Base-by-base conservation (phyloP, 1,140 invertebrate species). In the Microplitis demolitor region DNA sequence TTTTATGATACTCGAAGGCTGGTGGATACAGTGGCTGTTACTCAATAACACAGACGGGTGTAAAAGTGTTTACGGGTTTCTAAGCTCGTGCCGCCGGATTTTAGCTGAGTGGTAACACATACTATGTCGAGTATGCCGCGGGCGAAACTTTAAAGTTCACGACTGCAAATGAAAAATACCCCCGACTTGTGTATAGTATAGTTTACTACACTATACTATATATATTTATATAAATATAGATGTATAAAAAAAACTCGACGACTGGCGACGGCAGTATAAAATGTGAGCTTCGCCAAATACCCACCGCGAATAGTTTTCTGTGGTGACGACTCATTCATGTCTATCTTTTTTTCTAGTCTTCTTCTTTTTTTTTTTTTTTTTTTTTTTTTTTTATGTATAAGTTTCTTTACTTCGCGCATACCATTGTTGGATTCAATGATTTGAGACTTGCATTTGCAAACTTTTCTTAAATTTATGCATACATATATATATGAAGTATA, bases 281-380 rank as follows among this genome's bases (percentile, higher is more conserved):
- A 64, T 71, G 69, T 71, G 62, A 71, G 69, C 61, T 66, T 63
- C 16, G 51, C 50, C 61, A 58, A 71, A 58, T 70, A 71, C 39
- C 37, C 50, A 66, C 50, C 45, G 50, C 61, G 62, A 71, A 71
- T 71, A 71, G 69, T 71, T 71, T 69, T 63, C 61, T 63, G 33
- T 53, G 66, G 33, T 50, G 35, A 71, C 50, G 61, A 71, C 69
- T 71, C 61, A 71, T 71, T 71, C 61, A 4, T 54, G 45, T 66
- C 63, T 50, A 50, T 66, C 61, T 64, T 24, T 64, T n/a, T 35
- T 61, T 61, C 58, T 51, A 24, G 33, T 39, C 16, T 69, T 34
- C 24, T 39, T 24, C 16, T 51, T n/a, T 31, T 39, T 24, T 34
- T 45, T 39, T 24, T 35, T 51, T n/a, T 31, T 39, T 24, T 35